Percentiles rank a stretch among this genome's conserved stretches.
These are phyloP conservation scores for Tuberolachnus salignus DNA, from an alignment of 2,888 invertebrate genomes.

Conservation along the genomic window DNA sequence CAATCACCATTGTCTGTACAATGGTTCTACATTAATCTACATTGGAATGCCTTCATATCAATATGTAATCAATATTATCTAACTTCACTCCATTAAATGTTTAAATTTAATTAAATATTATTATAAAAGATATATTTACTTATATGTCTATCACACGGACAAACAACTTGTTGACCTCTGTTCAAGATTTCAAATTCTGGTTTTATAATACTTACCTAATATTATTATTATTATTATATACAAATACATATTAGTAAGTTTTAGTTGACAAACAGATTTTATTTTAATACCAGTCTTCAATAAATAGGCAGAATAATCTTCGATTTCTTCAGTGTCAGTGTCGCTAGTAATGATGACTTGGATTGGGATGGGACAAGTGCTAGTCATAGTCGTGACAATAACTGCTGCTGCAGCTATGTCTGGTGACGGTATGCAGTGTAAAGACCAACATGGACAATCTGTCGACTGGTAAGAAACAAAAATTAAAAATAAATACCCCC, in stretches of 20 bases:
- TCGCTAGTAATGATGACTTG: too few relatives aligned
- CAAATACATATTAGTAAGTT: too few relatives aligned
- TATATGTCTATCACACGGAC: too few relatives aligned
- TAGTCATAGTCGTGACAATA: background rate
- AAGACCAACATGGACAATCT: slow-evolving; percentile 70
- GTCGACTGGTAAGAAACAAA: slow-evolving; percentile 73
- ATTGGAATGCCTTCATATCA: too few relatives aligned
- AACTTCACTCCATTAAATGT: too few relatives aligned
- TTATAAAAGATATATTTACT: too few relatives aligned
- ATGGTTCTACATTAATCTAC: too few relatives aligned
- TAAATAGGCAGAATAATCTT: background rate
- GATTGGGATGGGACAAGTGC: background rate
- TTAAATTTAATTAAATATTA: too few relatives aligned
- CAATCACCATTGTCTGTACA: too few relatives aligned
- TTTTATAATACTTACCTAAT: background rate
- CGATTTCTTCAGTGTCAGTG: too few relatives aligned
- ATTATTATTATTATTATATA: too few relatives aligned
- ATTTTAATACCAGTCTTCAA: background rate
- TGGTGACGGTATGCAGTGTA: slow-evolving; percentile 61
- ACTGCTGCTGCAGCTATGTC: background rate
- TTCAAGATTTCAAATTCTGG: background rate
- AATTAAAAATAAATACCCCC: background rate
- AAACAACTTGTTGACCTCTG: background rate
- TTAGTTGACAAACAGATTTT: background rate
- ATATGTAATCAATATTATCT: too few relatives aligned